Evolutionary conservation across 2,888 invertebrate species (phyloP).

Genomic region (Antheraea assamensis): DNA sequence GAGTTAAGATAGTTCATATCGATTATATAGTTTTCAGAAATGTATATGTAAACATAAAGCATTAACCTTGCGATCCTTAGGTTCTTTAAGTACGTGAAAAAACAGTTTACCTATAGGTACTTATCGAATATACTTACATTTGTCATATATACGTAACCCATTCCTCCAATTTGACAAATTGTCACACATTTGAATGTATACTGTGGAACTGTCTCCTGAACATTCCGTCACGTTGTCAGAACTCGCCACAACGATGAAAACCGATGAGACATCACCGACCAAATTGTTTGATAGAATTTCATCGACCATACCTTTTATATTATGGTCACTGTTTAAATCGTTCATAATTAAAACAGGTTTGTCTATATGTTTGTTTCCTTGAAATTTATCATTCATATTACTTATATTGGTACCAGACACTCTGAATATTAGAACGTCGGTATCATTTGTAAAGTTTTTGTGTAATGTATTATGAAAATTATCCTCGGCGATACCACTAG

Average conservation of each 20-base stretch:
- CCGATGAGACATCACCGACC: conserved; percentile 42
- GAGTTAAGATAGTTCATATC: too few relatives aligned
- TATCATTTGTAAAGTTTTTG: not conserved
- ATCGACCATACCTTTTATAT: conserved; percentile 39
- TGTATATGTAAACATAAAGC: too few relatives aligned
- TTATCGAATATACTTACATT: conserved; percentile 31
- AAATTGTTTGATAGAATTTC: conserved; percentile 37
- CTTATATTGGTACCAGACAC: conserved; percentile 29
- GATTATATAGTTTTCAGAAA: too few relatives aligned
- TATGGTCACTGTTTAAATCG: conserved; percentile 35
- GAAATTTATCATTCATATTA: conserved; percentile 15
- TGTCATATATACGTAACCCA: conserved; percentile 16
- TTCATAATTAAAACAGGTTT: conserved; percentile 35
- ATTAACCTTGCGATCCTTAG: too few relatives aligned
- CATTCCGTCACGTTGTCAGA: conserved; percentile 40
- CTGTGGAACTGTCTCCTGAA: conserved; percentile 37
- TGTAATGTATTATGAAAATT: not conserved
- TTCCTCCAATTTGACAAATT: conserved; percentile 33
- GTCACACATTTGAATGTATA: conserved; percentile 44
- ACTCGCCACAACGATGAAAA: conserved; percentile 48
- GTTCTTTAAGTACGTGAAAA: not conserved
- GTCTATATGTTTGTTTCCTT: not conserved
- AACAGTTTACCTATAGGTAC: not conserved
- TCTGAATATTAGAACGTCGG: conserved; percentile 29
- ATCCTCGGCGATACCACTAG: not conserved